phyloP scores from a whole-genome alignment of 2,888 invertebrate species.

The Drosophila nr. perissopoda region DNA sequence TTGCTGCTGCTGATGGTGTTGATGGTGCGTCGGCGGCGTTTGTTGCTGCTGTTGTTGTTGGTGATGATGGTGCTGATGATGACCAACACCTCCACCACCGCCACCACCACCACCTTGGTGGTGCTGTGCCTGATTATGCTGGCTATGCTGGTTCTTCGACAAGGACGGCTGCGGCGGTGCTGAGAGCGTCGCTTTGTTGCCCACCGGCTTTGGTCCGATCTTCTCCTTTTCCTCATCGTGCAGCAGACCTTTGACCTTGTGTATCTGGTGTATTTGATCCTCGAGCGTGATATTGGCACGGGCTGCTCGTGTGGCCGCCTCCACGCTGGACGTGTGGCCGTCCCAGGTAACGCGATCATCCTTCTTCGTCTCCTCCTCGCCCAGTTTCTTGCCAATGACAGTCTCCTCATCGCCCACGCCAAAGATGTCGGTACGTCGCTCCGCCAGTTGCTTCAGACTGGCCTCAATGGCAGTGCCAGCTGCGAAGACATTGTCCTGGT shows the following conservation, averaged over 20 bases:
- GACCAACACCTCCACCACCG: slow-evolving; percentile 32
- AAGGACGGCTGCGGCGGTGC: slow-evolving; percentile 82
- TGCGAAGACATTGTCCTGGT: slow-evolving; percentile 90
- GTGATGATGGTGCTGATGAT: slow-evolving; percentile 72
- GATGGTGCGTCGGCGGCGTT: slow-evolving; percentile 38
- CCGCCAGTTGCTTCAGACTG: slow-evolving; percentile 97
- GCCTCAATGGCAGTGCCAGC: slow-evolving; percentile 96
- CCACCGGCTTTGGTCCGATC: slow-evolving; percentile 95
- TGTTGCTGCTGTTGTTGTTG: slow-evolving; percentile 33
- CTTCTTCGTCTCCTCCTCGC: slow-evolving; percentile 93
- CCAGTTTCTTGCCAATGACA: slow-evolving; percentile 99
- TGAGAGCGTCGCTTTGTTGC: slow-evolving; percentile 80
- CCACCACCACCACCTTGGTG: slow-evolving; percentile 52
- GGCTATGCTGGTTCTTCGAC: slow-evolving; percentile 55
- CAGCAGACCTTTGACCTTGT: slow-evolving; percentile 95
- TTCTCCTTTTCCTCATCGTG: slow-evolving; percentile 99
- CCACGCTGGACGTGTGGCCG: slow-evolving; percentile 98
- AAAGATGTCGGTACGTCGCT: slow-evolving; percentile 99
- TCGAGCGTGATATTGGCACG: slow-evolving; percentile 97
- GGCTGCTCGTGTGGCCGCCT: slow-evolving; percentile 97
- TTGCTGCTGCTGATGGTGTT: slow-evolving; percentile 55
- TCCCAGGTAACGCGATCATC: slow-evolving; percentile 99
- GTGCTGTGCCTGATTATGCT: slow-evolving; percentile 55
- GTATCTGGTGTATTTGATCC: slow-evolving; percentile 98
- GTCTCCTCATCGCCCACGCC: slow-evolving; percentile 99